Base-by-base conservation (phyloP, 1,140 invertebrate species). In the Metopolophium dirhodum region DNA sequence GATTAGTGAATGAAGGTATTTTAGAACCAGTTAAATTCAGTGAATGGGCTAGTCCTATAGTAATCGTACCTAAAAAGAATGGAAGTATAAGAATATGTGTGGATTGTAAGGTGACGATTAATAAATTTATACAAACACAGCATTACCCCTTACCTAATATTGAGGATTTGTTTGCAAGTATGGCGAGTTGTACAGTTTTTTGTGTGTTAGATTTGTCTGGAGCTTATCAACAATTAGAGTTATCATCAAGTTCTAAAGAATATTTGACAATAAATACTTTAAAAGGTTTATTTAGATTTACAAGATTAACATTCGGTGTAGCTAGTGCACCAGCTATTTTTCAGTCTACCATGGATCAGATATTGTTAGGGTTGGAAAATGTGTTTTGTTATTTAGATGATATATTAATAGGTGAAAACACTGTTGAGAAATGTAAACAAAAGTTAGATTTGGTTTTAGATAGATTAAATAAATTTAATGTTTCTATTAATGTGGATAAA, bases 151-250 rank as follows among this genome's bases (percentile, higher is more conserved):
- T 41, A 41, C 41, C 41, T 41, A 41, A 41, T 41, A 41, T 41
- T 41, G 41, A 41, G 2, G 41, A 41, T 85, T 94, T 95, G n/a
- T 94, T 95, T 82, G 94, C 94, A 77, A 94, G 93, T 86, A 68
- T 95, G 54, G 93, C 94, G 37, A 94, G 94, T 49, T 94, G 94
- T 20, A 93, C 94, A 93, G 91, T 90, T n/a, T 95, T 95, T 93
- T 94, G 94, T 35, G 94, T 94, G 49, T 91, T 95, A 18, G 95
- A 95, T 94, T 94, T 95, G 23, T 94, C 93, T n/a, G 94, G 95
- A 18, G 95, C 95, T 7, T 95, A 95, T 94, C 94, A 95, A 88
- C 95, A 95, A 93, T 94, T 95, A n/a, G 41, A 87, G 30, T 93
- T 83, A 3, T 9, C 61, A n/a, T 1, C 0, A 35, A 87, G n/a